phyloP scores from a whole-genome alignment of 2,888 invertebrate genomes.

The Hydriomena furcata region DNA sequence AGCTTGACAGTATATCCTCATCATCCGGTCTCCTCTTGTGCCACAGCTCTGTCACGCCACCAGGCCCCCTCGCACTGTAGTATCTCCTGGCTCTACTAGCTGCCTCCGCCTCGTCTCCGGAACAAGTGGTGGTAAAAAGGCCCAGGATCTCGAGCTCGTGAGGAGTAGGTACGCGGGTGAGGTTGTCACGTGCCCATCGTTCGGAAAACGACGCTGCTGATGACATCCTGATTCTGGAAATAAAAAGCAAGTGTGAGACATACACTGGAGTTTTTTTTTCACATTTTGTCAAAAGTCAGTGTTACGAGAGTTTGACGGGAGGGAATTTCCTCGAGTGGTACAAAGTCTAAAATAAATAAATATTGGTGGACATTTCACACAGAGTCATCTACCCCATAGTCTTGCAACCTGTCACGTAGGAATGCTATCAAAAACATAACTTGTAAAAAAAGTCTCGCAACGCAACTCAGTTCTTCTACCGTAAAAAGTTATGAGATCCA shows the following conservation, averaged over 20 bases:
- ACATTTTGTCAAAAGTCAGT: too few relatives aligned
- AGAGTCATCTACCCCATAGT: too few relatives aligned
- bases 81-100: slow-evolving; percentile 68
- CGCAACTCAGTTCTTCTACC: too few relatives aligned
- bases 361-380: too few relatives aligned
- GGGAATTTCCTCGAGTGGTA: too few relatives aligned
- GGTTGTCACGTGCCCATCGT: slow-evolving; percentile 79
- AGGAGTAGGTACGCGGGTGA: slow-evolving; percentile 55
- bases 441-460: too few relatives aligned
- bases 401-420: too few relatives aligned
- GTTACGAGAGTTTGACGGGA: too few relatives aligned
- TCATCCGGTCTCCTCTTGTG: slow-evolving; percentile 72
- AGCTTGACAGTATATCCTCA: slow-evolving; percentile 74
- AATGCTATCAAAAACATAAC: too few relatives aligned
- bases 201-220: slow-evolving; percentile 78
- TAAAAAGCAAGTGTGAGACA: slow-evolving; percentile 6
- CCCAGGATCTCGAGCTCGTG: slow-evolving; percentile 63
- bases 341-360: too few relatives aligned
- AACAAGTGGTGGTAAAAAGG: slow-evolving; percentile 62
- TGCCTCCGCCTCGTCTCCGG: slow-evolving; percentile 66
- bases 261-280: too few relatives aligned
- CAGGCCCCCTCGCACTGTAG: slow-evolving; percentile 67
- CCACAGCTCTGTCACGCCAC: slow-evolving; percentile 69
- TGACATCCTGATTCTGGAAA: slow-evolving; percentile 66
- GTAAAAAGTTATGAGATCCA: too few relatives aligned